These are phyloP conservation scores for Bombus soroeensis DNA, from an alignment of 1,140 invertebrate species.

Conservation along the genomic window DNA sequence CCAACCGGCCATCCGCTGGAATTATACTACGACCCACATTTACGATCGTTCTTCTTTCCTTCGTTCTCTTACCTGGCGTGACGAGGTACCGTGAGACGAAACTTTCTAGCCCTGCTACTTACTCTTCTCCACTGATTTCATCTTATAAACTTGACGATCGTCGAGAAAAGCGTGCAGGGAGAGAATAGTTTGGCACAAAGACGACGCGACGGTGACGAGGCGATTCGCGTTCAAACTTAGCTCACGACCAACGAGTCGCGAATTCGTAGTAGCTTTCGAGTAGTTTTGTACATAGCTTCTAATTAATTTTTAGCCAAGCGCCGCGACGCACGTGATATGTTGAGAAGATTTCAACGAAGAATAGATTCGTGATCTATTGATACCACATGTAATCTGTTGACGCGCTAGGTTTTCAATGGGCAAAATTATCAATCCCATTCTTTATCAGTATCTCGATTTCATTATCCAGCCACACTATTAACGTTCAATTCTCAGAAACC, in stretches of 20 bases:
- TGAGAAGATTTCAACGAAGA: neutral
- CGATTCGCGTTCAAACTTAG: neutral
- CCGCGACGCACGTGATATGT: neutral
- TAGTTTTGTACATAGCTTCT: neutral
- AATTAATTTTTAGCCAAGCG: neutral
- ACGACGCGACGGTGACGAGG: neutral
- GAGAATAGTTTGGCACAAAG: constrained; percentile 1
- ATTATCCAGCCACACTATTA: too few relatives aligned
- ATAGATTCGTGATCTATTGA: neutral
- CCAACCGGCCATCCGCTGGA: neutral
- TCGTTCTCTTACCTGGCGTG: neutral
- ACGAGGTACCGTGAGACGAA: neutral
- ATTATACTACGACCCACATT: constrained; percentile 10
- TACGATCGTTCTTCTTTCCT: neutral
- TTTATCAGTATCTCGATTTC: too few relatives aligned
- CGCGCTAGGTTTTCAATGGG: too few relatives aligned
- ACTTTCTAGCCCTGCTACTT: neutral
- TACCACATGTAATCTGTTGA: too few relatives aligned
- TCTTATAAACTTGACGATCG: neutral
- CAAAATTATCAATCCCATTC: too few relatives aligned
- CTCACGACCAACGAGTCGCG: neutral
- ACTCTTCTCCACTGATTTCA: neutral
- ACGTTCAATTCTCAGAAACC: too few relatives aligned
- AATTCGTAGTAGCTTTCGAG: neutral
- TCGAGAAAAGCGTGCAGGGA: neutral